Percentiles rank a stretch among this genome's conserved stretches.
These are phyloP conservation scores for Megalops cyprinoides DNA, from an alignment of 2,797 vertebrate species.

Conservation along the genomic window DNA sequence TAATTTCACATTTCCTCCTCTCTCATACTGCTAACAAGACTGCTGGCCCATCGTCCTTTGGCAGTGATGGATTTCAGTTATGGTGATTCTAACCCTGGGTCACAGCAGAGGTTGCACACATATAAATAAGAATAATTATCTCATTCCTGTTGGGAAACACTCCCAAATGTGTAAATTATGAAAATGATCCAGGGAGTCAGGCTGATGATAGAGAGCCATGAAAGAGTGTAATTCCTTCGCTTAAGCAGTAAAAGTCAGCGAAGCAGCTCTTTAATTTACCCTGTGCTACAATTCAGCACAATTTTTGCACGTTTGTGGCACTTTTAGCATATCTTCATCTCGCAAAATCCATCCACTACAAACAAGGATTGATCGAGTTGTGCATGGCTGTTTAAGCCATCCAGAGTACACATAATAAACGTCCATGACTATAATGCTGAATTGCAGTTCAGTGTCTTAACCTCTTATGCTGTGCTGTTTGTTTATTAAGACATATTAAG, in stretches of 20 bases:
- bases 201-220: conserved; percentile 67
- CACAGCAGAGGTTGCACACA: conserved; percentile 48
- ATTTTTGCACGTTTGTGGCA: conserved; percentile 69
- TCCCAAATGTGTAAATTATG: conserved; percentile 50
- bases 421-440: conserved; percentile 69
- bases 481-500: conserved; percentile 50
- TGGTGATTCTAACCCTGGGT: conserved; percentile 52
- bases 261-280: conserved; percentile 76
- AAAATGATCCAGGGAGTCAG: conserved; percentile 51
- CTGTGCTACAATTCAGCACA: conserved; percentile 78
- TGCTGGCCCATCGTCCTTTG: background rate
- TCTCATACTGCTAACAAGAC: conserved; percentile 26
- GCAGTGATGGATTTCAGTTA: conserved; percentile 45
- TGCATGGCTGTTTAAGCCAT: conserved; percentile 76
- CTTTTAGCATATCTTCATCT: conserved; percentile 71
- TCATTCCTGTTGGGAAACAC: conserved; percentile 50
- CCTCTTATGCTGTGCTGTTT: conserved; percentile 55
- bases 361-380: conserved; percentile 80
- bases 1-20: conserved; percentile 25
- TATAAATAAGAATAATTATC: conserved; percentile 63
- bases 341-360: conserved; percentile 62
- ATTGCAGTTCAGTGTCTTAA: conserved; percentile 69
- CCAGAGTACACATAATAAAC: conserved; percentile 76
- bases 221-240: conserved; percentile 69
- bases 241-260: conserved; percentile 70